Evolutionary conservation across 2,113 vertebrate genomes (phyloP).

Genomic region (Aramus guarauna): DNA sequence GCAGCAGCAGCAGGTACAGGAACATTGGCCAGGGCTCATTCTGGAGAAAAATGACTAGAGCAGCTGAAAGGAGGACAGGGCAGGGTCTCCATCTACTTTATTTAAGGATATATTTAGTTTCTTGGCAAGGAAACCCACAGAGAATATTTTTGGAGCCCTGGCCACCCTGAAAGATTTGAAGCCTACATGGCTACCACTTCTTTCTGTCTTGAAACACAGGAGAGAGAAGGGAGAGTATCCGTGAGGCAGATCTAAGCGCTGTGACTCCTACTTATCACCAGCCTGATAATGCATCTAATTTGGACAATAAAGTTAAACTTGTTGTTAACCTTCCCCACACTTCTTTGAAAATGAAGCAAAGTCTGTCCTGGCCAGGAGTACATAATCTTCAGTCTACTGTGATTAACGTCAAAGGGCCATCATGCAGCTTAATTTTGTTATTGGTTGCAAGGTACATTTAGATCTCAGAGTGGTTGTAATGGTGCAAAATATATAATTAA

Average conservation of each 20-base stretch:
- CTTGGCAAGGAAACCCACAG: background rate
- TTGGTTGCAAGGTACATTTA: background rate
- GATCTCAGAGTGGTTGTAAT: background rate
- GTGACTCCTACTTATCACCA: background rate
- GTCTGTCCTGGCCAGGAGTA: background rate
- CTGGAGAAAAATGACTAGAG: background rate
- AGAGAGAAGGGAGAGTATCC: background rate
- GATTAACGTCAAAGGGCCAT: background rate
- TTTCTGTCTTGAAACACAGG: background rate
- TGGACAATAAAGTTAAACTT: conserved; percentile 8
- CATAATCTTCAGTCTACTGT: rapidly evolving
- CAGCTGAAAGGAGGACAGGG: background rate
- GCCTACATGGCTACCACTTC: background rate
- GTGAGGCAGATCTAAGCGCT: background rate
- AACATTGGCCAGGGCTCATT: background rate
- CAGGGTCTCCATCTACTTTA: background rate
- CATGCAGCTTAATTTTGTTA: background rate
- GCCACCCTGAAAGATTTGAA: background rate
- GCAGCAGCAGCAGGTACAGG: background rate
- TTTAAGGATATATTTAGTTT: background rate
- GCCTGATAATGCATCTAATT: background rate
- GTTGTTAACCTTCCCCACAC: background rate
- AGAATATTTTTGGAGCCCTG: background rate
- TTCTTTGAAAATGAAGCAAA: conserved; percentile 11
- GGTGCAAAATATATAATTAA: conserved; percentile 11